These are phyloP conservation scores for Brachynemurus nebulosus DNA, from an alignment of 2,888 invertebrate genomes.

Conservation along the genomic window DNA sequence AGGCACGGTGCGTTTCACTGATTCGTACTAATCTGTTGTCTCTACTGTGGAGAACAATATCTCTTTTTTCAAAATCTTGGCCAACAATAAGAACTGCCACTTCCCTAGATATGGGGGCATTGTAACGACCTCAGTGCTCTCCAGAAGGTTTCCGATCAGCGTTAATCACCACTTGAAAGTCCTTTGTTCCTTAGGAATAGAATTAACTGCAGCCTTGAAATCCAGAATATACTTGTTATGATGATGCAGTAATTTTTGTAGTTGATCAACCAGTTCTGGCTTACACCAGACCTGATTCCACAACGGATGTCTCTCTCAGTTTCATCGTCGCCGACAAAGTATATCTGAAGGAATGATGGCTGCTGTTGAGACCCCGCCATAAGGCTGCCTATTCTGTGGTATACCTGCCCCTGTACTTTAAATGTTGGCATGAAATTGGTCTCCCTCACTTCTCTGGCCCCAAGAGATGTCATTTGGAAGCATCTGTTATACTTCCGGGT, in stretches of 20 bases:
- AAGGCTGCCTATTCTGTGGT: slow-evolving; percentile 16
- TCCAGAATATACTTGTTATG: slow-evolving; percentile 11
- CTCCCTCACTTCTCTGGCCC: slow-evolving; percentile 19
- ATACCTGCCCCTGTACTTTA: slow-evolving; percentile 1
- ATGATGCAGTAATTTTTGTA: slow-evolving; percentile 10
- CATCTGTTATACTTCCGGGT: slow-evolving; percentile 14
- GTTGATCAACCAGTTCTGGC: slow-evolving; percentile 10
- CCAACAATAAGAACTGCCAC: not conserved
- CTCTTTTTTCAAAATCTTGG: slow-evolving; percentile 1
- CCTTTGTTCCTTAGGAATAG: not conserved
- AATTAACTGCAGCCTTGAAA: not conserved
- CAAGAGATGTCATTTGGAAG: slow-evolving; percentile 22
- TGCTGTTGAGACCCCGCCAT: slow-evolving; percentile 18
- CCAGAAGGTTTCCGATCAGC: not conserved
- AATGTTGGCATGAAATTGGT: slow-evolving; percentile 4
- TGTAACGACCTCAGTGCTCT: not conserved
- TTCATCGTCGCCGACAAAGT: slow-evolving; percentile 21
- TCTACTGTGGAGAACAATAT: slow-evolving; percentile 4
- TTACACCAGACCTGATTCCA: slow-evolving; percentile 11
- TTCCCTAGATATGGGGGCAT: not conserved
- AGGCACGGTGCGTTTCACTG: slow-evolving; percentile 17
- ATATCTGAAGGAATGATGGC: slow-evolving; percentile 23
- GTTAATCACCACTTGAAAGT: not conserved
- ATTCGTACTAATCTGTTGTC: not conserved
- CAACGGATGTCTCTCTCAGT: slow-evolving; percentile 17